These are phyloP conservation scores for Sipha maydis DNA, from an alignment of 2,888 invertebrate genomes.

Conservation along the genomic window DNA sequence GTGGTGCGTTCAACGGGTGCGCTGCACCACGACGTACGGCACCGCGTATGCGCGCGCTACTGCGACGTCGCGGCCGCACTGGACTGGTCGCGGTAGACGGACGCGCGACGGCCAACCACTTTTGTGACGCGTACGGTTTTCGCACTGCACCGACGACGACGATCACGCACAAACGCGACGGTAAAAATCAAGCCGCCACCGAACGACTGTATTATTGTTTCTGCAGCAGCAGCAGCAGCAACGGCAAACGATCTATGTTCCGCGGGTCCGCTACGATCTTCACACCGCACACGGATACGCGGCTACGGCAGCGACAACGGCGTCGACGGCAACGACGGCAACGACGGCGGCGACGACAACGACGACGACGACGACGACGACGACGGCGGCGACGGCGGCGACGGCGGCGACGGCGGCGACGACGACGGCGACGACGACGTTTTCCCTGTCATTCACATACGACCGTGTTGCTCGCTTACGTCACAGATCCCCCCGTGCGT, in stretches of 20 bases:
- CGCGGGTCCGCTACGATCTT: background rate
- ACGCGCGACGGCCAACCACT: background rate
- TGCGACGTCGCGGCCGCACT: background rate
- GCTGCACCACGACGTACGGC: background rate
- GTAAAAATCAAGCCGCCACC: background rate
- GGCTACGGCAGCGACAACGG: background rate
- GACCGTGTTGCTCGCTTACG: slow-evolving; percentile 62
- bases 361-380: background rate
- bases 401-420: slow-evolving; percentile 4
- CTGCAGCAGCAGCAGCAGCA: too few species aligned
- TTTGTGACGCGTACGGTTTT: background rate
- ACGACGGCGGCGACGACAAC: background rate
- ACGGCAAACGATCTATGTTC: background rate
- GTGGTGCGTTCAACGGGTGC: background rate
- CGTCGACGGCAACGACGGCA: background rate
- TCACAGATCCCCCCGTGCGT: slow-evolving; percentile 54
- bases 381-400: background rate
- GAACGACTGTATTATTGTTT: background rate
- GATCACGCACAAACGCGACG: background rate
- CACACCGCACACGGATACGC: background rate
- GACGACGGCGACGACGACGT: slow-evolving; percentile 31
- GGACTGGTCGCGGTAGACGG: too few species aligned
- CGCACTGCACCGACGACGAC: background rate
- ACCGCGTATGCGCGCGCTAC: too few species aligned
- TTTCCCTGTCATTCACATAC: slow-evolving; percentile 58